Evolutionary conservation across 2,113 vertebrate species (phyloP).

Genomic region (Ageneiosus marmoratus): DNA sequence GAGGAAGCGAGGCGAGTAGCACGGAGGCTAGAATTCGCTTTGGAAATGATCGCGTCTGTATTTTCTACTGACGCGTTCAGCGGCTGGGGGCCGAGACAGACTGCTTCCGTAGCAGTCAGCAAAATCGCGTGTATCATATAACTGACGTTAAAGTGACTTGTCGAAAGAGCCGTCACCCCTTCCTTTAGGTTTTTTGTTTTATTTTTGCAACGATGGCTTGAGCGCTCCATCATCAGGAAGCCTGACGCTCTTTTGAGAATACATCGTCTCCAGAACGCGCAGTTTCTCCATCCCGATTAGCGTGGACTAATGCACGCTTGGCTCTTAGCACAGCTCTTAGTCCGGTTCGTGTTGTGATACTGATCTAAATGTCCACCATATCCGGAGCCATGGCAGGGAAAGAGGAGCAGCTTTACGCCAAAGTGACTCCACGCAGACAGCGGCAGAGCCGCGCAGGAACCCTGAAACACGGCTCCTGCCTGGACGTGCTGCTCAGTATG

Average conservation of each 20-base stretch:
- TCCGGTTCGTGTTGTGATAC: slow-evolving; percentile 39
- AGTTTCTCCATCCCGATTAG: slow-evolving; percentile 3
- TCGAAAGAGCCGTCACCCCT: slow-evolving; percentile 59
- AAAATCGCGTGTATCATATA: slow-evolving; percentile 38
- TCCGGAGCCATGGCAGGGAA: slow-evolving; percentile 85
- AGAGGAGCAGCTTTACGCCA: slow-evolving; percentile 90
- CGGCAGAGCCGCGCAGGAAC: slow-evolving; percentile 85
- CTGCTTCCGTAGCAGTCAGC: slow-evolving; percentile 37
- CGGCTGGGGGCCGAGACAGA: slow-evolving; percentile 44
- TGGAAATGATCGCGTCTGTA: slow-evolving; percentile 33
- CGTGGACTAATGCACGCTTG: slow-evolving; percentile 14
- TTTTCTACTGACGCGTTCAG: slow-evolving; percentile 23
- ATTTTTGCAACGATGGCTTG: slow-evolving; percentile 56
- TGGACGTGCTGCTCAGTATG: slow-evolving; percentile 94
- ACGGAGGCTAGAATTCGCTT: slow-evolving; percentile 43
- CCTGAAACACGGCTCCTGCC: slow-evolving; percentile 87
- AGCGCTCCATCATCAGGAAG: slow-evolving; percentile 62
- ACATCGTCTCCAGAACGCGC: slow-evolving; percentile 32
- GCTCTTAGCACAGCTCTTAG: neutral
- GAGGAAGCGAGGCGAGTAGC: slow-evolving; percentile 52
- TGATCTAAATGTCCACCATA: slow-evolving; percentile 45
- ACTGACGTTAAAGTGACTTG: slow-evolving; percentile 61
- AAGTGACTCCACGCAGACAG: slow-evolving; percentile 88
- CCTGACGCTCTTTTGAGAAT: slow-evolving; percentile 46
- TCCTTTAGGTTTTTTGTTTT: neutral